Evolutionary conservation across 2,888 invertebrate species (phyloP).

Genomic region (Nysson spinosus): DNA sequence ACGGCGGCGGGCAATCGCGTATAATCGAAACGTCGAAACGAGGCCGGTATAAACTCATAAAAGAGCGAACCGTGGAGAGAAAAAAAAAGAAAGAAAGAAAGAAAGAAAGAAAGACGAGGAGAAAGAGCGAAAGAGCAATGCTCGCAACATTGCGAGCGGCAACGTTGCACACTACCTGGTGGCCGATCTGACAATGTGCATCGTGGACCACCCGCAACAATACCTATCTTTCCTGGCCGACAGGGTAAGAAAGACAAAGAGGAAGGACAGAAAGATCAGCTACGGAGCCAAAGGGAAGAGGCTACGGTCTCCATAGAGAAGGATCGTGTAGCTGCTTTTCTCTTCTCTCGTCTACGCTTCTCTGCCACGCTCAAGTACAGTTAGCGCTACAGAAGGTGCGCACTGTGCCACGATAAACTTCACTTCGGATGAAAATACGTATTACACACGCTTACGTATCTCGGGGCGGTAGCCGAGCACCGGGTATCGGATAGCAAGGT

Average conservation of each 20-base stretch:
- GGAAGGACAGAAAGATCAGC: slow-evolving; percentile 9
- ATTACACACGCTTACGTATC: slow-evolving; percentile 68
- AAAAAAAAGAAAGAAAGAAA: slow-evolving; percentile 2
- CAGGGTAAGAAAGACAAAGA: slow-evolving; percentile 45
- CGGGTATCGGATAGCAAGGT: slow-evolving; percentile 73
- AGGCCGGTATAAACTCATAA: neutral
- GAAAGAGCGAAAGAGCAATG: slow-evolving; percentile 38
- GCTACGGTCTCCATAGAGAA: too few relatives aligned
- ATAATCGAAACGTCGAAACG: neutral
- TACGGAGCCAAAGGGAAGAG: neutral
- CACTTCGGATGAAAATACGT: slow-evolving; percentile 63
- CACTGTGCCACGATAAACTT: slow-evolving; percentile 41
- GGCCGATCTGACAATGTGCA: slow-evolving; percentile 76
- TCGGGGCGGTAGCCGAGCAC: slow-evolving; percentile 67
- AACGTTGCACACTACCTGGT: slow-evolving; percentile 75
- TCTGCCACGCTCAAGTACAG: slow-evolving; percentile 22
- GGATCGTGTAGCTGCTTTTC: slow-evolving; percentile 35
- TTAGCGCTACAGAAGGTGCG: slow-evolving; percentile 19
- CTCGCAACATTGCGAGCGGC: slow-evolving; percentile 74
- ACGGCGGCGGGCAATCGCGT: too few relatives aligned
- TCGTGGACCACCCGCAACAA: slow-evolving; percentile 76
- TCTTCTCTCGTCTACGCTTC: slow-evolving; percentile 17
- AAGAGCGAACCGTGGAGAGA: neutral
- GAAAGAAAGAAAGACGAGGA: slow-evolving; percentile 37
- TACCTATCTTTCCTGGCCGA: slow-evolving; percentile 71